A percentile compares a stretch with the other conserved stretches of the same genome.
Evolutionary conservation across 2,113 vertebrate genomes (phyloP).

Genomic region (Isurus oxyrinchus): DNA sequence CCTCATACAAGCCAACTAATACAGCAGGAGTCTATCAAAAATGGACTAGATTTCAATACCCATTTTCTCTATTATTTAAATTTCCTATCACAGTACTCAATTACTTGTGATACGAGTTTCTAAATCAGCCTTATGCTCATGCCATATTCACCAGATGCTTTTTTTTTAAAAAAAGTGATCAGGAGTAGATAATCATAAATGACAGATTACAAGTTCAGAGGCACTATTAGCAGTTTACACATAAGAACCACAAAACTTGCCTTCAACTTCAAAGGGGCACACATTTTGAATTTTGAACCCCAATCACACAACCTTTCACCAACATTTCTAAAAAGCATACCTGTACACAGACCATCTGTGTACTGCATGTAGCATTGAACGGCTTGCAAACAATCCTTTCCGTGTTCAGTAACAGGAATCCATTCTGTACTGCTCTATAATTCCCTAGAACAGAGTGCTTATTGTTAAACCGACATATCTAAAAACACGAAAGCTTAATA

Average conservation of each 20-base stretch:
- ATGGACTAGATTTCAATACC: not conserved
- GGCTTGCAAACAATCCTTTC: not conserved
- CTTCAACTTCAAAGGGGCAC: not conserved
- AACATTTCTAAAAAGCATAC: not conserved
- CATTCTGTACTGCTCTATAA: not conserved
- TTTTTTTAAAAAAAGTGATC: not conserved
- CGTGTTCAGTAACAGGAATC: not conserved
- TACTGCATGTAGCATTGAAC: too few relatives aligned
- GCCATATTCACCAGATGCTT: not conserved
- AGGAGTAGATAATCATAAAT: not conserved
- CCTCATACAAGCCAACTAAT: not conserved
- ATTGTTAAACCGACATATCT: slow-evolving; percentile 30
- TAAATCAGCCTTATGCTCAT: not conserved
- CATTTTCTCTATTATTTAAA: not conserved
- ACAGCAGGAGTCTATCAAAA: not conserved
- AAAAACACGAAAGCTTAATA: slow-evolving; percentile 25
- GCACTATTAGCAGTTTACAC: not conserved
- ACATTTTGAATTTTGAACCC: not conserved
- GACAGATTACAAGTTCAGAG: not conserved
- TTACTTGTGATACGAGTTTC: not conserved
- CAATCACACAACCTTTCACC: not conserved
- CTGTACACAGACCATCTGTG: not conserved
- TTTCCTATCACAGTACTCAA: not conserved
- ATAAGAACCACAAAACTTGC: not conserved
- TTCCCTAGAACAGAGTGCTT: slow-evolving; percentile 16